Percentiles rank a stretch among this genome's conserved stretches.
Conservation (phyloP, 2,888 invertebrate species). For the Microchrysa polita region DNA sequence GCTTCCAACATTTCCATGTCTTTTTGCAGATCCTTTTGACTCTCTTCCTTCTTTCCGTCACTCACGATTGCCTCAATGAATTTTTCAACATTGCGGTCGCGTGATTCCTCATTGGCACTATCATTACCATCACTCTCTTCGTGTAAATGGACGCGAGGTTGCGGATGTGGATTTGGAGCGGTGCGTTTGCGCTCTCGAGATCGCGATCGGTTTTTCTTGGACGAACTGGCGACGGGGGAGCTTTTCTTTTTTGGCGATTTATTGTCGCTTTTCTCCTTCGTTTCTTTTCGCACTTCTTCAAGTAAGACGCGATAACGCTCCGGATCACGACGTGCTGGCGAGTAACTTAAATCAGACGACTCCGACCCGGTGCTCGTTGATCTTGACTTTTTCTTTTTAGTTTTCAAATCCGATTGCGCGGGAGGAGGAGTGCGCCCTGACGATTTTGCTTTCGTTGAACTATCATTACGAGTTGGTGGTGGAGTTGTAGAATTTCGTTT, state of each 20-base stretch:
- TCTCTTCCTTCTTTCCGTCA: conserved; percentile 68
- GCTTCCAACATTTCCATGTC: conserved; percentile 75
- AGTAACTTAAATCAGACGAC: conserved; percentile 71
- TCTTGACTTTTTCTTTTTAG: conserved; percentile 46
- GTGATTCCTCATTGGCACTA: conserved; percentile 50
- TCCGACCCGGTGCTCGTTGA: conserved; percentile 58
- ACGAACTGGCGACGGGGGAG: conserved; percentile 34
- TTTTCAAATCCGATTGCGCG: conserved; percentile 22
- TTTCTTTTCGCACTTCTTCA: conserved; percentile 68
- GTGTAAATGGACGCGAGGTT: conserved; percentile 69
- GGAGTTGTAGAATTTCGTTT: background rate
- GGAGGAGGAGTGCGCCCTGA: conserved; percentile 47
- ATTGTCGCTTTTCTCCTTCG: conserved; percentile 63
- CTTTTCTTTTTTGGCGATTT: conserved; percentile 10
- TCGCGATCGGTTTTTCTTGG: conserved; percentile 46
- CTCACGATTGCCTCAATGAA: conserved; percentile 68
- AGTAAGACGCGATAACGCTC: conserved; percentile 75
- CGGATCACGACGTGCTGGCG: conserved; percentile 74
- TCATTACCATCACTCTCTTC: conserved; percentile 70
- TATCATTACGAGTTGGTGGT: background rate
- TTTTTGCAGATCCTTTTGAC: conserved; percentile 70
- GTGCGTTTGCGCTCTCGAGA: conserved; percentile 49
- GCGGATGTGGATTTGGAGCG: conserved; percentile 49
- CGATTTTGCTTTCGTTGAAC: conserved; percentile 47
- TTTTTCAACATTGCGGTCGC: conserved; percentile 62